Evolutionary conservation across 2,113 vertebrate genomes (phyloP).

Genomic region (Columba janthina): DNA sequence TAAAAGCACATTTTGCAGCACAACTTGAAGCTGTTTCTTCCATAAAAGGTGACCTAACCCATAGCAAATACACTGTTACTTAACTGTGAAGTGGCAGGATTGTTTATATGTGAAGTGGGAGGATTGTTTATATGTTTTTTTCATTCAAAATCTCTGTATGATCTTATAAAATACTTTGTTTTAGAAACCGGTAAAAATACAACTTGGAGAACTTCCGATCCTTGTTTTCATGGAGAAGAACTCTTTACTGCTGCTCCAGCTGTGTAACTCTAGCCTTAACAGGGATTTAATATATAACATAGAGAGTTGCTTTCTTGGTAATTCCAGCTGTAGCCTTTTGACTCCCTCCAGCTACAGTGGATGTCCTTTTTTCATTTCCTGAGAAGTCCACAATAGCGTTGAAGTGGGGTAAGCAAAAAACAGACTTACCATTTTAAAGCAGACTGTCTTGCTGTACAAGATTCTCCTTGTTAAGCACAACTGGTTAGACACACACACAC

Average conservation of each 20-base stretch:
- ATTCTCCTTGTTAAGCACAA: background rate
- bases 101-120: background rate
- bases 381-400: background rate
- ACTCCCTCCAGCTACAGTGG: background rate
- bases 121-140: background rate
- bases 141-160: background rate
- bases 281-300: fast-evolving
- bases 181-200: background rate
- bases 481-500: background rate
- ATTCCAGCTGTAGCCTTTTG: background rate
- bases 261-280: background rate
- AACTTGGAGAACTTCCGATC: background rate
- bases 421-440: background rate
- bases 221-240: background rate
- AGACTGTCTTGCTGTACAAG: background rate
- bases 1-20: background rate
- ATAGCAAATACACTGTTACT: background rate
- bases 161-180: background rate
- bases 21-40: background rate
- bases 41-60: background rate
- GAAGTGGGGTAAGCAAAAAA: background rate
- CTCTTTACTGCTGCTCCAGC: background rate
- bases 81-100: background rate
- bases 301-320: background rate
- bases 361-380: background rate